phyloP scores from a whole-genome alignment of 2,888 invertebrate species.

The Ennomos fuscantarius region DNA sequence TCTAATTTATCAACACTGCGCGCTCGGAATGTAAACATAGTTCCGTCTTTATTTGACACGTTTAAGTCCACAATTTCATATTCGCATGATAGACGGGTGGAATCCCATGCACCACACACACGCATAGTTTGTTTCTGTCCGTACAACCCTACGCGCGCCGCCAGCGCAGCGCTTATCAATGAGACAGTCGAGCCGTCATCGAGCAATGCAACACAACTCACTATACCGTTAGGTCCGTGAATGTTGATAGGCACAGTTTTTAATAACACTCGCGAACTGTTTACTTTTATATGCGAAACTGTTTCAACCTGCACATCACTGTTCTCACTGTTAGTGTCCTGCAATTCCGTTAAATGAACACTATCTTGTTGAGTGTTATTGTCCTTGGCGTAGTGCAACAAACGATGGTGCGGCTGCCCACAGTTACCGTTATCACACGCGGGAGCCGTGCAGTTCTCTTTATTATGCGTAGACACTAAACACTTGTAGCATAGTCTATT shows the following conservation, averaged over 20 bases:
- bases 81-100: too few species aligned
- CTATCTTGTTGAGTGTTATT: not conserved
- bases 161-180: too few species aligned
- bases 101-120: constrained; percentile 38
- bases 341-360: not conserved
- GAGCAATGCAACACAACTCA: constrained; percentile 27
- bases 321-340: not conserved
- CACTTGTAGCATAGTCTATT: too few species aligned
- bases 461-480: too few species aligned
- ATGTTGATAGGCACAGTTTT: constrained; percentile 38
- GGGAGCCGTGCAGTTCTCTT: too few species aligned
- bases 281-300: constrained; percentile 12
- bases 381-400: constrained; percentile 24
- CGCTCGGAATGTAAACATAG: too few species aligned
- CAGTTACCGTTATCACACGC: too few species aligned
- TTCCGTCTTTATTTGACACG: too few species aligned
- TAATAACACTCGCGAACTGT: constrained; percentile 21
- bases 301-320: constrained; percentile 3
- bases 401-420: constrained; percentile 28
- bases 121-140: constrained; percentile 35
- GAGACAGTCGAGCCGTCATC: too few species aligned
- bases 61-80: too few species aligned
- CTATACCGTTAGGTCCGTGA: constrained; percentile 35
- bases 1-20: too few species aligned
- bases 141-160: too few species aligned